Conservation (phyloP, 1,140 invertebrate genomes). For the Orussus abietinus region DNA sequence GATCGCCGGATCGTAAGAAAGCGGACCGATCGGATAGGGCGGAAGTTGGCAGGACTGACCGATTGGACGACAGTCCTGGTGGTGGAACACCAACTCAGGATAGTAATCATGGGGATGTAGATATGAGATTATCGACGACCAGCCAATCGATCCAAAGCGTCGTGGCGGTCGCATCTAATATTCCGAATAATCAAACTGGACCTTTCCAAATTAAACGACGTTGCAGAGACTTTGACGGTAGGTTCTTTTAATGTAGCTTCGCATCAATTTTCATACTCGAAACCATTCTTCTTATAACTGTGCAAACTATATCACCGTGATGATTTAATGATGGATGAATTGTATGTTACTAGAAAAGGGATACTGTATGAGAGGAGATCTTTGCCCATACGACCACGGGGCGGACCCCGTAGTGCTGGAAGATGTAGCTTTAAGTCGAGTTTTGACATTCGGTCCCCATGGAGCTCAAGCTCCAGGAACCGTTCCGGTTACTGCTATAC, state of each 20-base stretch:
- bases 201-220: conserved; percentile 56
- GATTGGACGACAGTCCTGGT: conserved; percentile 40
- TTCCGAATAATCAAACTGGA: conserved; percentile 37
- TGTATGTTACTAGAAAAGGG: conserved; percentile 72
- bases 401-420: conserved; percentile 90
- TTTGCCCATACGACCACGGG: conserved; percentile 94
- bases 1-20: conserved; percentile 46
- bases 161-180: conserved; percentile 43
- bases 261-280: no score
- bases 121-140: conserved; percentile 54
- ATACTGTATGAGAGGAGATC: conserved; percentile 91
- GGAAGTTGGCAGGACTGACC: conserved; percentile 34
- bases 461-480: conserved; percentile 46
- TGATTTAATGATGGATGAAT: conserved; percentile 8
- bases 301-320: background rate
- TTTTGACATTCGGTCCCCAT: conserved; percentile 58
- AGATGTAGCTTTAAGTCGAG: conserved; percentile 64
- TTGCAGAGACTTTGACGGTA: conserved; percentile 72
- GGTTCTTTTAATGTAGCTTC: no score
- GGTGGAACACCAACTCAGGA: conserved; percentile 59
- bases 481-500: conserved; percentile 41
- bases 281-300: background rate
- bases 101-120: conserved; percentile 61
- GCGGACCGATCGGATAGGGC: conserved; percentile 39
- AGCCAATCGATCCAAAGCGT: conserved; percentile 59